Evolutionary conservation across 1,140 invertebrate genomes (phyloP), one percentile per base, ranked within the genome.

Genomic region (Amyelois transitella): DNA sequence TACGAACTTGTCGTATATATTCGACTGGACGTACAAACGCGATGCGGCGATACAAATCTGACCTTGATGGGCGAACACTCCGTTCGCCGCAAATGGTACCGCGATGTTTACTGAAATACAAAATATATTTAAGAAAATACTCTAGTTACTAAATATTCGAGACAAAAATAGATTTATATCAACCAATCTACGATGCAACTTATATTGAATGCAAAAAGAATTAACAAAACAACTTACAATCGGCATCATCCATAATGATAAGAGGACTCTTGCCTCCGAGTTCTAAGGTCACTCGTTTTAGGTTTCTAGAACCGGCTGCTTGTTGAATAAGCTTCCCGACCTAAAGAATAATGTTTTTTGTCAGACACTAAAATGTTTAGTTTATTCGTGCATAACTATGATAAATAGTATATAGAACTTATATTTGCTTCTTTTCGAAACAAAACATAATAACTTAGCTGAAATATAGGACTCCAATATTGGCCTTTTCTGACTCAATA

Each of bases 31-130:
- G 73, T 93, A 98, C 1, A 95, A 94, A 49, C 97, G 90, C 0
- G 96, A 96, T n/a, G 95, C 97, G 52, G 97, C 96, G 73, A 95
- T 94, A 72, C 97, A 99, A 64, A 93, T 94, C 86, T 98, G 97
- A 1, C 97, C 97, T 72, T 96, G 94, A 77, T 98, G 97, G 51
- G 91, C 89, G 83, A 98, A 98, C 25, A 98, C 80, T 0, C 94
- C 96, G 51, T 91, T 86, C 60, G 95, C 91, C 4, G 96, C 94
- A 54, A 93, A 92, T 44, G 93, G 85, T 7, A 95, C 95, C 0
- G 97, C 97, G 62, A 93, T 85, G 64, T 95, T 92, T 75, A 99
- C 95, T 96, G 67, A 3, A 86, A 87, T 51, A 58, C 44, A 21
- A 43, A 58, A n/a, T 14, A n/a, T 24, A 49, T 4, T 3, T 4